Percentiles rank a stretch among this genome's conserved stretches.
Evolutionary conservation across 2,888 invertebrate species (phyloP).

Genomic region (Masnerella sp.): DNA sequence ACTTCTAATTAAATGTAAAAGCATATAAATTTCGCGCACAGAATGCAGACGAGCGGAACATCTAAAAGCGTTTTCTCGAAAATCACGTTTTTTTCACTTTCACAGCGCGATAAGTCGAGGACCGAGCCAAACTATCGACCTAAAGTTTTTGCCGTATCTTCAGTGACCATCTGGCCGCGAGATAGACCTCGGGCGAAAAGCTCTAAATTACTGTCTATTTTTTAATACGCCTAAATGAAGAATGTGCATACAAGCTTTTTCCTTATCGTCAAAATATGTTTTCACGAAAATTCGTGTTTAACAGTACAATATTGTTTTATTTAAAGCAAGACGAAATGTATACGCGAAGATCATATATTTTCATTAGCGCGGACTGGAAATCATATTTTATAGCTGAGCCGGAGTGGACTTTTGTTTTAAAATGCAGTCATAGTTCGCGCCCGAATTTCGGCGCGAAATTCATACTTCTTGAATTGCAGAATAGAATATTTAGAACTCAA

Average conservation of each 20-base stretch:
- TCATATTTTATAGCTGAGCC: too few species aligned
- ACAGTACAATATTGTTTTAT: too few species aligned
- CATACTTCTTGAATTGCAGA: background rate
- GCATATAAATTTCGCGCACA: conserved; percentile 8
- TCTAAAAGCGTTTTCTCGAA: conserved; percentile 22
- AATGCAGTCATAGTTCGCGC: background rate
- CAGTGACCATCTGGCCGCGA: conserved; percentile 36
- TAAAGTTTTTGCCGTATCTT: conserved; percentile 42
- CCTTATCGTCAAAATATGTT: too few species aligned
- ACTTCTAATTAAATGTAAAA: conserved; percentile 23
- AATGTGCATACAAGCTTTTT: conserved; percentile 2
- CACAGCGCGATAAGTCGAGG: conserved; percentile 34
- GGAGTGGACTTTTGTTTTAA: background rate
- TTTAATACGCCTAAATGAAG: conserved; percentile 23
- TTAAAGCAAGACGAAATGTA: too few species aligned
- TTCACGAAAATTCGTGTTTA: too few species aligned
- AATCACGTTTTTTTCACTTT: conserved; percentile 26
- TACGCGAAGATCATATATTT: too few species aligned
- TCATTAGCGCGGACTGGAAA: too few species aligned
- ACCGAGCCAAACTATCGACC: conserved; percentile 47
- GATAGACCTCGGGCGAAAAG: conserved; percentile 26
- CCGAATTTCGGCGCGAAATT: conserved; percentile 9
- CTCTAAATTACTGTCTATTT: conserved; percentile 20
- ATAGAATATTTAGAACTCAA: background rate
- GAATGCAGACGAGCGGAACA: conserved; percentile 28